Percentiles rank a stretch among this genome's conserved stretches.
Conservation (phyloP, 2,797 vertebrate genomes). For the Eurystomus glaucurus region DNA sequence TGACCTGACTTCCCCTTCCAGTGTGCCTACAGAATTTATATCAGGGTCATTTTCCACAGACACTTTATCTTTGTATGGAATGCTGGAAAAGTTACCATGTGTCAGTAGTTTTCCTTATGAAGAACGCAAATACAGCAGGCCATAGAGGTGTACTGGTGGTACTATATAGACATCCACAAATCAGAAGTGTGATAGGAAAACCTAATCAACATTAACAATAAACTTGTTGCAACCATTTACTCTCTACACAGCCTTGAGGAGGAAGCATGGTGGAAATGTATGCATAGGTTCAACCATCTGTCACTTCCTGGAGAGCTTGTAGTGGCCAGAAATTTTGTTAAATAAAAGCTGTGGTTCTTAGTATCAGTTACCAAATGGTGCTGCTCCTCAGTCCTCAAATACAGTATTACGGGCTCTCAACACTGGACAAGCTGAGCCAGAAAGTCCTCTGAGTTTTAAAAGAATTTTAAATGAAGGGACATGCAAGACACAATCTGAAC, state of each 20-base stretch:
- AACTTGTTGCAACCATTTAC: neutral
- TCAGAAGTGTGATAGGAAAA: neutral
- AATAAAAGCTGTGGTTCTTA: neutral
- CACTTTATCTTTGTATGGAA: neutral
- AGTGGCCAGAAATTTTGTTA: neutral
- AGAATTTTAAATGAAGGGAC: neutral
- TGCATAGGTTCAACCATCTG: neutral
- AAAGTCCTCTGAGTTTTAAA: neutral
- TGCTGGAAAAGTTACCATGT: neutral
- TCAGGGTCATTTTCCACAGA: neutral
- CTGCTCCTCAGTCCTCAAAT: neutral
- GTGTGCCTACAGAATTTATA: neutral
- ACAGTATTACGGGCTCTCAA: neutral
- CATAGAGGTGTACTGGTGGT: neutral
- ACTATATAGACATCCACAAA: neutral
- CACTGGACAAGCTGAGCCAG: fast-evolving
- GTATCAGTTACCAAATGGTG: neutral
- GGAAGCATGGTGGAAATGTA: fast-evolving
- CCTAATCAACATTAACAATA: fast-evolving
- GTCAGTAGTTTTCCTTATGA: neutral
- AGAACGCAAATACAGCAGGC: neutral
- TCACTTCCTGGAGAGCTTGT: neutral
- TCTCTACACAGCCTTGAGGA: neutral
- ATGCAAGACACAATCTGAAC: neutral
- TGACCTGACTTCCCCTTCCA: neutral